Evolutionary conservation across 2,888 invertebrate species (phyloP).

Genomic region (Muscina levida): DNA sequence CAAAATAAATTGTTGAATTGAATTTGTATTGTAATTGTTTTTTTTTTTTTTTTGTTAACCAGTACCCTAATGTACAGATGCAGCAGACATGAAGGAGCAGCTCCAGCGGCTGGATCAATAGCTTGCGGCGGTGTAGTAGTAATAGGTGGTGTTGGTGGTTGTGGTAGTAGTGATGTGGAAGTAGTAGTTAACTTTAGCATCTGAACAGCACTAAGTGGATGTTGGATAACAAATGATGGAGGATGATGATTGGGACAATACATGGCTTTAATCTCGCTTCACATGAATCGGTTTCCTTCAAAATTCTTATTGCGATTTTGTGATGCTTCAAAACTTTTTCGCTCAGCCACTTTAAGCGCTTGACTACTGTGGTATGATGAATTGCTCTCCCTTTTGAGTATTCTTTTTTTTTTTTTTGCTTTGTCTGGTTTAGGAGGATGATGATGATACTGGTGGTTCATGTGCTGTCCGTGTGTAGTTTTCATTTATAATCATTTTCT

Average conservation of each 20-base stretch:
- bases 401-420: no score
- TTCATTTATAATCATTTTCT: no score
- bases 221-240: constrained; percentile 57
- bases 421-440: no score
- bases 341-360: no score
- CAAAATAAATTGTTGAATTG: constrained; percentile 55
- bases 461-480: no score
- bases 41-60: constrained; percentile 74
- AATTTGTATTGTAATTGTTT: constrained; percentile 68
- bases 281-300: constrained; percentile 15
- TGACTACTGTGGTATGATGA: no score
- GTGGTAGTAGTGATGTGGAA: constrained; percentile 28
- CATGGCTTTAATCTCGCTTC: no score
- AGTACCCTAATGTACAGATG: constrained; percentile 79
- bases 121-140: no score
- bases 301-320: background rate
- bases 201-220: constrained; percentile 46
- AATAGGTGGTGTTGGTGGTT: constrained; percentile 59
- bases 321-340: background rate
- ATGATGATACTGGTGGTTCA: no score
- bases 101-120: constrained; percentile 45
- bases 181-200: constrained; percentile 63
- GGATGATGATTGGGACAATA: constrained; percentile 57
- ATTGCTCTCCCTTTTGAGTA: no score
- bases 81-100: constrained; percentile 70